A percentile compares a stretch with the other conserved stretches of the same genome.
Conservation (phyloP, 2,888 invertebrate species). For the Alviniconcha strummeri region DNA sequence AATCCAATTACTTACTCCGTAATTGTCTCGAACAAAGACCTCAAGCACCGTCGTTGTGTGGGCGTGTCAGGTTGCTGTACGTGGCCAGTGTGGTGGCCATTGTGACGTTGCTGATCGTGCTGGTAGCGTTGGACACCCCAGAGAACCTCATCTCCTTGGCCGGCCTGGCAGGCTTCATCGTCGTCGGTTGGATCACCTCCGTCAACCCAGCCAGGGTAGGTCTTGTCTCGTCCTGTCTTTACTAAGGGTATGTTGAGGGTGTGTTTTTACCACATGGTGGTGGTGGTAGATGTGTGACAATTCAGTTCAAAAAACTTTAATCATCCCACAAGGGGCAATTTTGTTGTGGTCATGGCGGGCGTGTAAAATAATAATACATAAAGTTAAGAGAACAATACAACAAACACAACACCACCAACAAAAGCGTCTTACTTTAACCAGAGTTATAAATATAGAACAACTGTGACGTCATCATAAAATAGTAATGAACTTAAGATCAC, state of each 20-base stretch:
- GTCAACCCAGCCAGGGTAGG: slow-evolving; percentile 64
- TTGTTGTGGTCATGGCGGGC: too few relatives aligned
- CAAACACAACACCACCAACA: too few relatives aligned
- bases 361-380: too few relatives aligned
- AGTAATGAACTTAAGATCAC: too few relatives aligned
- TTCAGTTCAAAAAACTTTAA: neutral
- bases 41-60: too few relatives aligned
- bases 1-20: too few relatives aligned
- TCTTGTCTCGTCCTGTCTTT: neutral
- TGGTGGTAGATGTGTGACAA: neutral
- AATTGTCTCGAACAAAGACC: too few relatives aligned
- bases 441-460: too few relatives aligned
- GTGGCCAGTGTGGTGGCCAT: slow-evolving; percentile 50
- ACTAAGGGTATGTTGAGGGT: neutral
- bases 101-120: slow-evolving; percentile 57
- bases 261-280: neutral
- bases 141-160: slow-evolving; percentile 63
- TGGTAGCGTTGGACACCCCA: slow-evolving; percentile 60
- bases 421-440: too few relatives aligned
- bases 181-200: slow-evolving; percentile 64
- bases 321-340: too few relatives aligned
- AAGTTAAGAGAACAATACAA: too few relatives aligned
- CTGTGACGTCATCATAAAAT: too few relatives aligned
- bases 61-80: slow-evolving; percentile 48
- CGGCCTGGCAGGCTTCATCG: slow-evolving; percentile 62